phyloP scores from a whole-genome alignment of 2,113 vertebrate genomes.

The Axis porcinus region DNA sequence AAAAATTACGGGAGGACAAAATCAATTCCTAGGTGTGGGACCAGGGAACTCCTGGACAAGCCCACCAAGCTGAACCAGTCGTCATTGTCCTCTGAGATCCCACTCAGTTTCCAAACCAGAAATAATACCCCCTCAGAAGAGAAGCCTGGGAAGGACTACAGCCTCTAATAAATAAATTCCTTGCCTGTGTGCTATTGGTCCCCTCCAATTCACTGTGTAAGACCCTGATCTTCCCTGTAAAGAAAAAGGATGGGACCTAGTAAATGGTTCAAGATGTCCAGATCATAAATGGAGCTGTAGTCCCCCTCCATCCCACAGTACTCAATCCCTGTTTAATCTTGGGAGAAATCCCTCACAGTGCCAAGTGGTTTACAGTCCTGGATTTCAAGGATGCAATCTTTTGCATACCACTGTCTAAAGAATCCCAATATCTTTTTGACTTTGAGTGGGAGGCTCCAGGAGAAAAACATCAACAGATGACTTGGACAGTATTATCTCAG shows the following conservation, averaged over 20 bases:
- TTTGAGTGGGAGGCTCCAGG: too few species aligned
- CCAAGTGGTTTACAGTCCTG: neutral
- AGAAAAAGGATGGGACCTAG: neutral
- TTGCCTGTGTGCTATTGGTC: neutral
- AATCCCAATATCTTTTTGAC: too few species aligned
- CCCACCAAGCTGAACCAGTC: neutral
- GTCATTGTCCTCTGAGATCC: neutral
- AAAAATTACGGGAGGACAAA: neutral
- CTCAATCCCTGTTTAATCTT: neutral
- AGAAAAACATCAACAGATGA: too few species aligned
- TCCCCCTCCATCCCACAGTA: neutral
- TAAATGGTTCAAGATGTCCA: neutral
- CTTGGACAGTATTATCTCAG: too few species aligned
- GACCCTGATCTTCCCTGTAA: neutral
- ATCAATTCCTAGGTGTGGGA: neutral
- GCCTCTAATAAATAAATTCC: neutral
- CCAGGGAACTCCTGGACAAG: neutral
- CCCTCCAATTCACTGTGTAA: neutral
- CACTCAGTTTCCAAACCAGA: neutral
- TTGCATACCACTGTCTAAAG: neutral
- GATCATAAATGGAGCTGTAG: neutral
- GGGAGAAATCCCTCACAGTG: neutral
- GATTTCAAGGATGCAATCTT: neutral
- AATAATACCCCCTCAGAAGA: neutral
- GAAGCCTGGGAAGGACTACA: neutral